Conservation (phyloP, 2,888 invertebrate genomes). For the Podotricha telesiphe region DNA sequence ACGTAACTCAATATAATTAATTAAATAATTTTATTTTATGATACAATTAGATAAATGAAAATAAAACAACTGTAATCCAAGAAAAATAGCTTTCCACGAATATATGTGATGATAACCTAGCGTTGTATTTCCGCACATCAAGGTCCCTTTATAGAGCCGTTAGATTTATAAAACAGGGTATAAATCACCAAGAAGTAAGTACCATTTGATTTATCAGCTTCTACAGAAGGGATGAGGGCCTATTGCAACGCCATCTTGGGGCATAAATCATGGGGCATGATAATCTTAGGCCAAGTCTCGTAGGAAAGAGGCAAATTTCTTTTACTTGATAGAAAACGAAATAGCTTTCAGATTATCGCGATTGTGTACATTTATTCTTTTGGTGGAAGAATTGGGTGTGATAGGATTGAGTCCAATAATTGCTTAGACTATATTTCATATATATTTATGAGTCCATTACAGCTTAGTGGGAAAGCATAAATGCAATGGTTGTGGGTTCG, state of each 20-base stretch:
- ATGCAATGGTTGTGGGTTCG: no score
- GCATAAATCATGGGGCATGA: constrained; percentile 47
- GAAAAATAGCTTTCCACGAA: not conserved
- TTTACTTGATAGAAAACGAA: constrained; percentile 41
- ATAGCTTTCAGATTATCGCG: constrained; percentile 44
- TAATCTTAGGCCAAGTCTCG: constrained; percentile 38
- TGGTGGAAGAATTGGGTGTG: not conserved
- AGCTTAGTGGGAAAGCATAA: no score
- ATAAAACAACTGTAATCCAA: not conserved
- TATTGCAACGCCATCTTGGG: constrained; percentile 42
- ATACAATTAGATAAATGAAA: not conserved
- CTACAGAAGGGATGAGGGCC: constrained; percentile 37
- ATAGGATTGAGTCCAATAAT: not conserved
- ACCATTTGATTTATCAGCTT: constrained; percentile 41
- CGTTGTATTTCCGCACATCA: constrained; percentile 4
- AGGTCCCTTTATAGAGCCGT: constrained; percentile 29
- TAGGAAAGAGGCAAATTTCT: constrained; percentile 40
- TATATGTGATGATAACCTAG: not conserved
- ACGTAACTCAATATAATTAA: no score
- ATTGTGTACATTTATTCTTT: constrained; percentile 32
- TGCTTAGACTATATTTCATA: no score
- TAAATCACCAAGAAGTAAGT: constrained; percentile 41
- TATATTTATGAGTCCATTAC: no score
- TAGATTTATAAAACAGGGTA: constrained; percentile 33
- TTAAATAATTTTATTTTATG: no score